Base-by-base conservation (phyloP, 2,113 vertebrate species). In the Campylorhamphus procurvoides region DNA sequence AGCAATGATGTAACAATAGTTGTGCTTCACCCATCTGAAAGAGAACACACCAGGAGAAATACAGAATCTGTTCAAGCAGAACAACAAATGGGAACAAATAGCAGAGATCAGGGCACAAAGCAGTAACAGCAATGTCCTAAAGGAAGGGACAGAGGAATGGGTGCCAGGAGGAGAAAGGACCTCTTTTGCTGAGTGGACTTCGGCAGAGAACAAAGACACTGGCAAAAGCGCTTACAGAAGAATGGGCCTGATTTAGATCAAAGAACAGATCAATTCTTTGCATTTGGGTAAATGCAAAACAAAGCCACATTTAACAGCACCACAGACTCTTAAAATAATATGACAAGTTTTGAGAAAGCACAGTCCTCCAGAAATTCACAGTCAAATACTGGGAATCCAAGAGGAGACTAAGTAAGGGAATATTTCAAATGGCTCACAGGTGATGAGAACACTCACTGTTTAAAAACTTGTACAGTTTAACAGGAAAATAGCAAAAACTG, bases 91-190 rank as follows among this genome's bases (percentile, higher is more conserved):
- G 69, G 59, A 77, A 29, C 25, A 85, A 72, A 66, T 0, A 82
- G 62, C 66, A 82, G 77, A 58, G 81, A n/a, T 5, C 7, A 27
- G 66, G 73, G 52, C 84, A 79, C 24, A 59, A 87, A 83, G 67
- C 75, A 80, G 0, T 25, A 37, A 55, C 0, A 93, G 60, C 9
- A 50, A 46, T 3, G 13, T 80, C 59, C 76, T 84, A 63, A 62
- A 62, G 50, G 67, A 53, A 77, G 85, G 8, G 55, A 60, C 27
- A 20, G 12, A 44, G 58, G 37, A 86, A 72, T 1, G 4, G 68
- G 80, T 90, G 80, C 72, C 92, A 88, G 94, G 79, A 84, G 62
- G 39, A 90, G 72, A 84, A 83, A 88, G 83, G 72, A 44, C 56
- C 63, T 82, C 74, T 83, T 82, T 22, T 93, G 88, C 90, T 66